Base-by-base conservation (phyloP, 2,797 vertebrate species). In the Psittacula echo region DNA sequence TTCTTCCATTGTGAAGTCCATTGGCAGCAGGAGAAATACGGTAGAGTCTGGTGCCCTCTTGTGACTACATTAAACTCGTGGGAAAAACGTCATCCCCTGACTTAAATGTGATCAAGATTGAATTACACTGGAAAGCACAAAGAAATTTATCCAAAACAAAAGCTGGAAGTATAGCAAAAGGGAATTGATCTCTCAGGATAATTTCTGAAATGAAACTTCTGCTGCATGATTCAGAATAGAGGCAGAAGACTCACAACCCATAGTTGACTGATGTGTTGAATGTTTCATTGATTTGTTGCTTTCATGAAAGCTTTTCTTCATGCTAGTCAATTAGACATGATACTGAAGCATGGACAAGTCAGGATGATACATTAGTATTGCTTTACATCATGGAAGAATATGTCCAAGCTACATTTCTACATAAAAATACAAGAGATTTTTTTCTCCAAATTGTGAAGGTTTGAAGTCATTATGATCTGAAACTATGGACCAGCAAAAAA, bases 11-110 rank as follows among this genome's bases (percentile, higher is more conserved):
- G 17, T 13, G 26, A 67, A 72, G 47, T 51, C 22, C 51, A 7
- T 11, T 14, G 50, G 48, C 80, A 22, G 56, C 45, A 37, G 22
- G 42, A 78, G 64, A 90, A 78, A 95, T 96, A 94, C n/a, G 15
- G 26, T 64, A 85, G 95, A 72, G 61, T 96, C 66, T 96, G 83
- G 68, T 95, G 96, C 97, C 96, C 96, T 96, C 97, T 95, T 86
- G 94, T 91, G 97, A 86, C 88, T 67, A 5, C 27, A 2, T 20
- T n/a, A 17, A 75, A 45, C 54, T 60, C 8, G 20, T 64, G 61
- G 48, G 47, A 70, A 73, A 82, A 71, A 53, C 42, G 5, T 42
- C 12, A 8, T 65, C 12, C 12, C 1, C 3, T 44, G 53, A 10
- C 0, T 68, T 77, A 12, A 54, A 62, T 56, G 15, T 0, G 1